phyloP scores from a whole-genome alignment of 37 sponge, comb jelly and placozoan genomes.

The Spongilla lacustris region DNA sequence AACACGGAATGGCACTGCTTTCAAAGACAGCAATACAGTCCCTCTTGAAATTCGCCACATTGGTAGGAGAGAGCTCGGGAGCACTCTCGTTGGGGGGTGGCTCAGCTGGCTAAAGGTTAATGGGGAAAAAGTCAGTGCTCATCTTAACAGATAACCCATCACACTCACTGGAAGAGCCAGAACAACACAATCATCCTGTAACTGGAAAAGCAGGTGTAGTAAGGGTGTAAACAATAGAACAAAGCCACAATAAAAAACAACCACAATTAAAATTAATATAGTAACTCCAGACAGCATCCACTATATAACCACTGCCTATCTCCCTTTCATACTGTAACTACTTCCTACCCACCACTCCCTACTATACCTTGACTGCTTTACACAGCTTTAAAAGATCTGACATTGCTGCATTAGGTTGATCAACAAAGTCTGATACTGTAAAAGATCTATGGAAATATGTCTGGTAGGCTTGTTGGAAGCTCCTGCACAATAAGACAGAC shows the following conservation, averaged over 20 bases:
- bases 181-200: conserved; percentile 11
- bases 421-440: conserved; percentile 55
- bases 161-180: background rate
- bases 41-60: conserved; percentile 14
- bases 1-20: background rate
- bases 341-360: background rate
- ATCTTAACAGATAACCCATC: background rate
- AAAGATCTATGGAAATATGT: conserved; percentile 60
- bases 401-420: conserved; percentile 1
- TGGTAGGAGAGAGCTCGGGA: background rate
- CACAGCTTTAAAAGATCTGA: conserved; percentile 32
- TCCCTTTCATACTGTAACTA: no score
- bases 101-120: background rate
- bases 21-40: conserved; percentile 46
- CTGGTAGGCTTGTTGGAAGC: conserved; percentile 79
- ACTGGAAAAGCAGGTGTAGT: background rate
- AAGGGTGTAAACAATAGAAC: background rate
- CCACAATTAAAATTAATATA: no score
- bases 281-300: no score
- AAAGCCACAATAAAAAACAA: background rate
- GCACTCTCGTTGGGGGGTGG: background rate
- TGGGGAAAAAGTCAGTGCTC: background rate
- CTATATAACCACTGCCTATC: no score
- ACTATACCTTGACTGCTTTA: conserved; percentile 40
- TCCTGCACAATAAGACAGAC: background rate